A percentile compares a stretch with the other conserved stretches of the same genome.
Conservation (phyloP, 2,797 vertebrate genomes). For the Streptopelia turtur region DNA sequence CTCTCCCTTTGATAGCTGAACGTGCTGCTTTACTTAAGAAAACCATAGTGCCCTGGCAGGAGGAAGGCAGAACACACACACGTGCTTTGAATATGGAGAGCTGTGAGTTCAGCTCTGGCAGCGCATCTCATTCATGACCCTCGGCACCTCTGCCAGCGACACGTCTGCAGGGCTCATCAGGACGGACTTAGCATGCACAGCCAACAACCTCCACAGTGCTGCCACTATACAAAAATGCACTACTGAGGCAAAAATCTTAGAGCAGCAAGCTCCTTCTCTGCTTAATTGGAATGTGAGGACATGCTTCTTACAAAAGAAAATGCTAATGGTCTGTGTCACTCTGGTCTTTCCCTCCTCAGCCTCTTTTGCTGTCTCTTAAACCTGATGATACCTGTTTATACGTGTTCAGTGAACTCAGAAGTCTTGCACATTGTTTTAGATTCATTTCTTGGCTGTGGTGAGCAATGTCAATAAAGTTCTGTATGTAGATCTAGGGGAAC, state of each 20-base stretch:
- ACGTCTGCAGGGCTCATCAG: not conserved
- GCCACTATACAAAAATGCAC: not conserved
- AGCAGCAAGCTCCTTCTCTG: not conserved
- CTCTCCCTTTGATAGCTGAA: constrained; percentile 45
- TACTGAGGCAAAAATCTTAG: not conserved
- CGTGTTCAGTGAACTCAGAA: not conserved
- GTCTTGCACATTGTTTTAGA: not conserved
- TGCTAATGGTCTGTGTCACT: not conserved
- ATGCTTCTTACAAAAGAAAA: not conserved
- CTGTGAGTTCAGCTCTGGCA: not conserved
- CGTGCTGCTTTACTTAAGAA: constrained; percentile 31
- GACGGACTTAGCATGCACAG: not conserved
- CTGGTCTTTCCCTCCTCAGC: not conserved
- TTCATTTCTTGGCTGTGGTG: not conserved
- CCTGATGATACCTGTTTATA: not conserved
- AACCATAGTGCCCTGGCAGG: constrained; percentile 36
- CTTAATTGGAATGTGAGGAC: not conserved
- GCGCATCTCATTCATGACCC: not conserved
- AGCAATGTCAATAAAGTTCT: not conserved
- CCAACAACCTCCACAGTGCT: not conserved
- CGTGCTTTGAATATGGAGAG: not conserved
- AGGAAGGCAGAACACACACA: constrained; percentile 7
- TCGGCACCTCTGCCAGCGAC: not conserved
- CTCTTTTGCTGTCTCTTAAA: not conserved
- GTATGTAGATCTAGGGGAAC: not conserved